Evolutionary conservation across 1,140 invertebrate genomes (phyloP), one percentile per base, ranked within the genome.

Genomic region (Delia radicum): DNA sequence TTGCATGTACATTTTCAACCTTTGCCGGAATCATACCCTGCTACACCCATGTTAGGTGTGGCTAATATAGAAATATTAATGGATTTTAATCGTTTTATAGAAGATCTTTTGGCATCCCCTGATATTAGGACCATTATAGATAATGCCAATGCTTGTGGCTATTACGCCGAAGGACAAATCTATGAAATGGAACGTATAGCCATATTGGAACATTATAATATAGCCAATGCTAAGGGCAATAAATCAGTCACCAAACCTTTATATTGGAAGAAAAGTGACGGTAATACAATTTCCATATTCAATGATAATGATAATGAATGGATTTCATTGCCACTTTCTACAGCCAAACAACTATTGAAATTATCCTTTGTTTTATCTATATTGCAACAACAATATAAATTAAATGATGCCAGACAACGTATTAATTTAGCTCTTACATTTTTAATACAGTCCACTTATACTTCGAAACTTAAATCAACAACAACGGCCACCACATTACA

Each of bases 261-360:
- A n/a, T 55, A 55, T 55, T 55, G 48, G 48, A 55, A 55, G 48
- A 55, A 55, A 55, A 55, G 48, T 55, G 48, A n/a, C 5, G 48
- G 48, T 7, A 18, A 33, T 33, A 29, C 63, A 3, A 67, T 67
- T 6, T 67, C 63, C 1, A 67, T 67, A 18, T 33, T 67, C 8
- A 67, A 67, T 28, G 31, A 67, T 21, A 67, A 67, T 13, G 63
- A 29, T 13, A 67, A 33, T 33, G 63, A 67, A 33, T 67, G 63
- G 63, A 67, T 67, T 29, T n/a, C 27, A 3, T 67, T 67, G 26
- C 63, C 63, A 29, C 63, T 27, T 1, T 29, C 63, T n/a, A 67
- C 63, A 0, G 63, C 63, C 13, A 33, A 29, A 5, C 63, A 29
- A 33, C 21, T 67, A 13, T 15, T 33, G 8, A 67, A 67, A n/a